phyloP scores from a whole-genome alignment of 2,888 invertebrate genomes.

The Coelinius sp. region DNA sequence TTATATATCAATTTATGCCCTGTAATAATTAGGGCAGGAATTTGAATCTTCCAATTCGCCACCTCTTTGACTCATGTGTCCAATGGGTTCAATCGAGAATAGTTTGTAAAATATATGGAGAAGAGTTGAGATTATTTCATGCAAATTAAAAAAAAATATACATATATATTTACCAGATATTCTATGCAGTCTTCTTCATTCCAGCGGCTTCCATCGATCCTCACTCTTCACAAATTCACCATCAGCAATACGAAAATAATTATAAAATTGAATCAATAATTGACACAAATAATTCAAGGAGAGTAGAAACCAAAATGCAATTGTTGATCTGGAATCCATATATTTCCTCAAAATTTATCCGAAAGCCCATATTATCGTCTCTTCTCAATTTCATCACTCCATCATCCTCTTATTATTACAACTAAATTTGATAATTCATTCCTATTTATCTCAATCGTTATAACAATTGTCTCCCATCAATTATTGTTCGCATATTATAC shows the following conservation, averaged over 20 bases:
- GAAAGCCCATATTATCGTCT: conserved; percentile 51
- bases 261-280: not conserved
- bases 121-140: too few species aligned
- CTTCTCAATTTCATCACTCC: conserved; percentile 30
- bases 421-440: conserved; percentile 28
- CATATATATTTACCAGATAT: too few species aligned
- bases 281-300: not conserved
- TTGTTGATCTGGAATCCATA: conserved; percentile 52
- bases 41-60: not conserved
- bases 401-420: conserved; percentile 26
- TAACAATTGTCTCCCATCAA: conserved; percentile 23
- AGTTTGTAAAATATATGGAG: too few species aligned
- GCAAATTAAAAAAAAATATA: too few species aligned
- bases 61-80: too few species aligned
- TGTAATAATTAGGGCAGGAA: not conserved
- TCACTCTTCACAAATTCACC: too few species aligned
- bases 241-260: too few species aligned
- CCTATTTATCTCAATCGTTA: conserved; percentile 8
- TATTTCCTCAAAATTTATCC: conserved; percentile 51
- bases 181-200: too few species aligned
- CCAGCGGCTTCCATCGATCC: too few species aligned
- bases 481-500: conserved; percentile 23
- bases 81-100: too few species aligned
- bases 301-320: not conserved
- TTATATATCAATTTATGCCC: not conserved